These are phyloP conservation scores for Brachymystax lenok DNA, from an alignment of 2,797 vertebrate species.

Conservation along the genomic window DNA sequence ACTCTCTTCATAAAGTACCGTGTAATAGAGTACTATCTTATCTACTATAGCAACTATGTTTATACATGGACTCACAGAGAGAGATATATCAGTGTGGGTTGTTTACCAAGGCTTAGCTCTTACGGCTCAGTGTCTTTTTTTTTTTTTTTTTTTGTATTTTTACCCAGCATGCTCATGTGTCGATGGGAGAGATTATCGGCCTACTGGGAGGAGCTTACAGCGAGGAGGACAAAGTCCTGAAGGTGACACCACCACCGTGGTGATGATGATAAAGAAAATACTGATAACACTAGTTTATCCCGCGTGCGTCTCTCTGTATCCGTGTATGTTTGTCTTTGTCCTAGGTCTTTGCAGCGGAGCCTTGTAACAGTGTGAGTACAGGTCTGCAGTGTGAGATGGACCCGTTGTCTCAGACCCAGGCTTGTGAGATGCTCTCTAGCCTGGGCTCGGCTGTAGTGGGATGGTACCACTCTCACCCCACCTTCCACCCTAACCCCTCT, in stretches of 20 bases:
- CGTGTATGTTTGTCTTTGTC: conserved; percentile 18
- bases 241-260: conserved; percentile 73
- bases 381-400: conserved; percentile 99
- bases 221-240: conserved; percentile 81
- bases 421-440: conserved; percentile 85
- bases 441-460: conserved; percentile 88
- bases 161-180: conserved; percentile 92
- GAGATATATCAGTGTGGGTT: neutral
- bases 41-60: neutral
- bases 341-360: conserved; percentile 90
- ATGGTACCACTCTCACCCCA: conserved; percentile 98
- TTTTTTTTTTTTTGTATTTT: conserved; percentile 22
- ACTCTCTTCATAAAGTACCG: neutral
- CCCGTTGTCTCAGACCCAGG: conserved; percentile 93
- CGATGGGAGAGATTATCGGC: conserved; percentile 94
- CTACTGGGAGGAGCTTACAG: conserved; percentile 90
- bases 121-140: neutral
- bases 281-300: neutral
- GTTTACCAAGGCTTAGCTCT: conserved; percentile 10
- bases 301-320: conserved; percentile 14
- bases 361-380: conserved; percentile 94
- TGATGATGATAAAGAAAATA: neutral
- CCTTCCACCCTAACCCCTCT: conserved; percentile 96
- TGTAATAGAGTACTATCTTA: neutral
- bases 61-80: neutral